phyloP scores from a whole-genome alignment of 1,140 invertebrate species.

The Drosophila sp. region DNA sequence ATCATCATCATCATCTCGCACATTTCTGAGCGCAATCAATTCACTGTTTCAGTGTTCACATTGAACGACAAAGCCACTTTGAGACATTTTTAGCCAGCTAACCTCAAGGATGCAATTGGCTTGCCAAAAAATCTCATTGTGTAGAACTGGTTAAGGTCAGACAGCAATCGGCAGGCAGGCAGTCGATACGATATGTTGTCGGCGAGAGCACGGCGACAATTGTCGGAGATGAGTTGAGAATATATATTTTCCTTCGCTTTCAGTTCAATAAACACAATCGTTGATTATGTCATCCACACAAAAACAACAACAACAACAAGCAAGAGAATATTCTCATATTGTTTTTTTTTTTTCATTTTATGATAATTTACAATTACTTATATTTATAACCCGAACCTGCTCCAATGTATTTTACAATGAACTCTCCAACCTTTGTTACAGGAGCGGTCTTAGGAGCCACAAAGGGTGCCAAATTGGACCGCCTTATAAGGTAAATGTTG shows the following conservation, averaged over 20 bases:
- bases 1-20: slow-evolving; percentile 23
- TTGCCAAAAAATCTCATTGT: slow-evolving; percentile 54
- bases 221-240: slow-evolving; percentile 11
- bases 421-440: slow-evolving; percentile 28
- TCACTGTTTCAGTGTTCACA: slow-evolving; percentile 31
- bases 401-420: slow-evolving; percentile 26
- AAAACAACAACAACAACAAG: not conserved
- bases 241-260: not conserved
- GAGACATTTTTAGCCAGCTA: slow-evolving; percentile 65
- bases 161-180: slow-evolving; percentile 2
- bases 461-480: too few relatives aligned
- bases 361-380: slow-evolving; percentile 9
- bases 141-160: slow-evolving; percentile 64
- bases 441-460: not conserved
- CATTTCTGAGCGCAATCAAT: slow-evolving; percentile 13
- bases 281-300: slow-evolving; percentile 19
- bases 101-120: slow-evolving; percentile 58
- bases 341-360: not conserved
- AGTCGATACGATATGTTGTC: not conserved
- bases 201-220: slow-evolving; percentile 22
- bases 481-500: too few relatives aligned
- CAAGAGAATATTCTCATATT: not conserved
- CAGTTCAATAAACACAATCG: slow-evolving; percentile 17
- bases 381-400: slow-evolving; percentile 19
- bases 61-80: slow-evolving; percentile 46